Evolutionary conservation across 2,888 invertebrate genomes (phyloP).

Genomic region (Lithophane leautieri): DNA sequence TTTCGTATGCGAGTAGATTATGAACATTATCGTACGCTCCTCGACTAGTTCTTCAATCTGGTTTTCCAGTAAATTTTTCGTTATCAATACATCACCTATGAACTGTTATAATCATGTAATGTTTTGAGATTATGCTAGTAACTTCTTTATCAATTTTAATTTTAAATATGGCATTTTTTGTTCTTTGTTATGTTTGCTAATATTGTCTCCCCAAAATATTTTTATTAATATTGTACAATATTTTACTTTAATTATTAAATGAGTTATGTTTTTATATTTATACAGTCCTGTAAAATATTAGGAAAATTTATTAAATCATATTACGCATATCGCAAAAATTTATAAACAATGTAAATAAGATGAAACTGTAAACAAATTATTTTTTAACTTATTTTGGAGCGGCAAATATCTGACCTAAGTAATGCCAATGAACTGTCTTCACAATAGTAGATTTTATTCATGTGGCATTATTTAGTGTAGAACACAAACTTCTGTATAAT

Average conservation of each 20-base stretch:
- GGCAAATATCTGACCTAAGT: slow-evolving; percentile 65
- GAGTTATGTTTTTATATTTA: slow-evolving; percentile 85
- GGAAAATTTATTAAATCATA: slow-evolving; percentile 83
- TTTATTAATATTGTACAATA: slow-evolving; percentile 83
- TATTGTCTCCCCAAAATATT: slow-evolving; percentile 82
- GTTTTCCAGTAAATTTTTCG: slow-evolving; percentile 61
- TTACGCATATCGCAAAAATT: slow-evolving; percentile 83
- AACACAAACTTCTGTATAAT: slow-evolving; percentile 66
- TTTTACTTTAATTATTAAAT: slow-evolving; percentile 80
- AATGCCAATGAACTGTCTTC: slow-evolving; percentile 60
- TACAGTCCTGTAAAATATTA: slow-evolving; percentile 79
- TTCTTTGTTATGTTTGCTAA: slow-evolving; percentile 89
- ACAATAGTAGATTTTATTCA: slow-evolving; percentile 52
- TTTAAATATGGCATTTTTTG: slow-evolving; percentile 76
- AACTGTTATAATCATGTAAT: slow-evolving; percentile 70
- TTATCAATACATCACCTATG: slow-evolving; percentile 73
- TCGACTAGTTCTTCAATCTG: slow-evolving; percentile 55
- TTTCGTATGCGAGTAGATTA: slow-evolving; percentile 68
- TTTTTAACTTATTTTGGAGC: slow-evolving; percentile 80
- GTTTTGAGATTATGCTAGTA: slow-evolving; percentile 85
- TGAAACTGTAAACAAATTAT: slow-evolving; percentile 79
- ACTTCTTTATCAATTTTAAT: slow-evolving; percentile 74
- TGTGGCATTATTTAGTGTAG: slow-evolving; percentile 70
- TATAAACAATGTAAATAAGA: slow-evolving; percentile 83
- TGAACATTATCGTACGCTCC: slow-evolving; percentile 63